Percentiles rank a stretch among this genome's conserved stretches.
Evolutionary conservation across 2,113 vertebrate genomes (phyloP).

Genomic region (Peromyscus maniculatus): DNA sequence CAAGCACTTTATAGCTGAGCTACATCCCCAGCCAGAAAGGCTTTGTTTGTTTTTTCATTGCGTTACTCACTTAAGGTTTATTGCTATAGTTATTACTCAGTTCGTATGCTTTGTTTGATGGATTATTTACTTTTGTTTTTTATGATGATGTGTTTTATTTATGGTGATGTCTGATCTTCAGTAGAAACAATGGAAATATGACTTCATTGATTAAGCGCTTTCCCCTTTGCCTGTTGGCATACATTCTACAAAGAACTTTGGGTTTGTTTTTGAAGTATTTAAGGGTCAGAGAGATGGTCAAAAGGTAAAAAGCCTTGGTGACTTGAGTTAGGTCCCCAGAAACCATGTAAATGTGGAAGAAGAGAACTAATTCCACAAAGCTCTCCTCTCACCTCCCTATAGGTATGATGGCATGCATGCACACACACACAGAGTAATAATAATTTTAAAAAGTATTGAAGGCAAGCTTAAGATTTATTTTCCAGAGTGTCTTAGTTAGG

Average conservation of each 20-base stretch:
- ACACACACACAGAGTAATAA: not conserved
- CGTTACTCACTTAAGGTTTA: not conserved
- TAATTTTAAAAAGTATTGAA: not conserved
- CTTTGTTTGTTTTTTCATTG: not conserved
- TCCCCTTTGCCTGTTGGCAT: not conserved
- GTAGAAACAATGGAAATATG: not conserved
- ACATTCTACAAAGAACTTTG: slow-evolving; percentile 2
- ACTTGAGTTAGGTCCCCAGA: not conserved
- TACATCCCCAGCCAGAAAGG: not conserved
- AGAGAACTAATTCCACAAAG: not conserved
- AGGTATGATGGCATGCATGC: not conserved
- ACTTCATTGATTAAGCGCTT: not conserved
- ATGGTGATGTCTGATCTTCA: not conserved
- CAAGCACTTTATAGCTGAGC: not conserved
- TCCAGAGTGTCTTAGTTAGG: not conserved
- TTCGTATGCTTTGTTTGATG: slow-evolving; percentile 16
- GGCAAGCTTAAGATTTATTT: slow-evolving; percentile 47
- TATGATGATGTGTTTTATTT: not conserved
- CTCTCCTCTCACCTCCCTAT: not conserved
- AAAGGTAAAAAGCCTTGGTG: not conserved
- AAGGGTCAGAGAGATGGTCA: not conserved
- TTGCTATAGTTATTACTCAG: not conserved
- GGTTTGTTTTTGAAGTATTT: slow-evolving; percentile 31
- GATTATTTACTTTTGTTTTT: slow-evolving; percentile 33
- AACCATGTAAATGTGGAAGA: not conserved